These are phyloP conservation scores for Sphaeramia orbicularis DNA, from an alignment of 2,797 vertebrate species.

Conservation along the genomic window DNA sequence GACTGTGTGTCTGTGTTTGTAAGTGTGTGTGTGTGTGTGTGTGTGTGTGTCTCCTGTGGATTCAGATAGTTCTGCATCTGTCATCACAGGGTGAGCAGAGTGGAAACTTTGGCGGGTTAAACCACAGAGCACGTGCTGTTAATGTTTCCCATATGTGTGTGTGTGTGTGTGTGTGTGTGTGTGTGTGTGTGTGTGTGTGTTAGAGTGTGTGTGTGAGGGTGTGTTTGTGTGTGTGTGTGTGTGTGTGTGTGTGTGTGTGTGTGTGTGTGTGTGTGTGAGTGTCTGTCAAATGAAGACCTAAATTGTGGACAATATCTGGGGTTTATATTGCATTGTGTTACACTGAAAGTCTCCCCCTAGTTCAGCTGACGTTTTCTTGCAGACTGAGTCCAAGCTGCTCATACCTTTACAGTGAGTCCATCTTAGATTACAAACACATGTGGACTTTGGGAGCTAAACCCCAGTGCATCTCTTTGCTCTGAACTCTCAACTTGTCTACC, in stretches of 20 bases:
- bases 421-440: constrained; percentile 50
- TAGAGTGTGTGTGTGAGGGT: no score
- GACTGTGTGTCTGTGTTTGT: background rate
- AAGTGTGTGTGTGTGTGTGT: background rate
- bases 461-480: background rate
- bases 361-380: constrained; percentile 18
- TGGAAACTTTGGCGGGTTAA: constrained; percentile 28
- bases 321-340: constrained; percentile 1
- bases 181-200: no score
- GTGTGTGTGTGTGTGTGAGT: no score
- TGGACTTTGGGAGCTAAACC: background rate
- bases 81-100: constrained; percentile 19
- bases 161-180: no score
- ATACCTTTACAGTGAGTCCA: constrained; percentile 39
- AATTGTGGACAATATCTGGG: background rate
- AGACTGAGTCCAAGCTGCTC: constrained; percentile 18
- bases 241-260: no score
- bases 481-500: background rate
- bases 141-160: background rate
- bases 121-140: constrained; percentile 23
- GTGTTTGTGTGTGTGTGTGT: no score
- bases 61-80: constrained; percentile 4
- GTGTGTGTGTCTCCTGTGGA: constrained; percentile 1
- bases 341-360: background rate
- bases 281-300: background rate